Base-by-base conservation (phyloP, 37 sponge, comb jelly and placozoan species). In the Aplysina aerophoba region DNA sequence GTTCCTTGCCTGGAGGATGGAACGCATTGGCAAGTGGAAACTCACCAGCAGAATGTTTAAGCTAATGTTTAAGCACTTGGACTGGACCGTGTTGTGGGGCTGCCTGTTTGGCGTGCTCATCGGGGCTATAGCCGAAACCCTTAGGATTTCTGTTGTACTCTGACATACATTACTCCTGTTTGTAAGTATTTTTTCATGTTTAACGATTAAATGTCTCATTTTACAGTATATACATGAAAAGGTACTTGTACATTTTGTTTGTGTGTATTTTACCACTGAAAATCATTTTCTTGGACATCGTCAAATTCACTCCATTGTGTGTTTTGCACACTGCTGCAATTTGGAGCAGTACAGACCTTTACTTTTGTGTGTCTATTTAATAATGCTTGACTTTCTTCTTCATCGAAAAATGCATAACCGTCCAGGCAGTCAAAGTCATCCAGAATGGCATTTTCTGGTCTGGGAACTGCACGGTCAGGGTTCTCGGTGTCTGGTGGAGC, bases 61-160 rank as follows among this genome's bases (percentile, higher is more conserved):
- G 24, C 83, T 92, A 57, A 87, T 92, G 34, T 81, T 82, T 37
- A 54, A 68, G 19, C 88, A 92, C 75, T 58, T 95, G 50, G 88
- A 84, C 59, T 91, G 93, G 90, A 64, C 92, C 15, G 74, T 95
- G 0, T 90, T 92, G 39, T 92, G 90, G 93, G 93, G 95, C n/a
- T 86, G 84, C 68, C 68, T 92, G 15, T 59, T 89, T 67, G 95
- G 95, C 21, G 80, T 57, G 20, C 17, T 89, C 22, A 62, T 86
- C 54, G 95, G 95, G 0, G 13, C 92, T 0, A 53, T 92, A 27
- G 66, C 83, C 28, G 86, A 95, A 33, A 87, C 73, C 37, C 58
- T 89, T 13, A 30, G 80, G 0, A n/a, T 87, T 35, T 54, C 73
- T 62, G 12, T 62, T 28, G 4, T 62, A 62, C 64, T n/a, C 4